A percentile compares a stretch with the other conserved stretches of the same genome.
These are phyloP conservation scores for Manis pentadactyla DNA, from an alignment of 2,797 vertebrate genomes.

Conservation along the genomic window DNA sequence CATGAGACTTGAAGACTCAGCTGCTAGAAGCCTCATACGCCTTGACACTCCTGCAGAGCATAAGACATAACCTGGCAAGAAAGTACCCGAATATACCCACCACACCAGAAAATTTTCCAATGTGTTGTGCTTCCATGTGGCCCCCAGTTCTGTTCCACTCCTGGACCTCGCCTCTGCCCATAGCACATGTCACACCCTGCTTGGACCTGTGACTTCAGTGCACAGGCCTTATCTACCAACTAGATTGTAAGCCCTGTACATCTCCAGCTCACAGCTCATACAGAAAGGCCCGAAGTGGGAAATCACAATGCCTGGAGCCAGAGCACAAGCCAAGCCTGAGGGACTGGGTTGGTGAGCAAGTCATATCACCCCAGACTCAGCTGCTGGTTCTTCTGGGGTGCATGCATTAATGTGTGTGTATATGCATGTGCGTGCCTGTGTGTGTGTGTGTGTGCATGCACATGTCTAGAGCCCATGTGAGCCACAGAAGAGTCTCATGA, in stretches of 20 bases:
- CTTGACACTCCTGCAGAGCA: neutral
- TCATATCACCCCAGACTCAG: neutral
- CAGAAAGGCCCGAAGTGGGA: neutral
- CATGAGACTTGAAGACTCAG: neutral
- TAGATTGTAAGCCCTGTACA: neutral
- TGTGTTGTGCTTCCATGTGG: neutral
- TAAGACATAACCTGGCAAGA: neutral
- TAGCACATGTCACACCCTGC: rapidly evolving
- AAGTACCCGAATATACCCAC: neutral
- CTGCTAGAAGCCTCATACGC: neutral
- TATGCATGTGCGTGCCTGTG: rapidly evolving
- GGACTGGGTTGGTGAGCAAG: neutral
- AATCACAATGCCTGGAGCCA: neutral
- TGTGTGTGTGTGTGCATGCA: rapidly evolving
- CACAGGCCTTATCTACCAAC: neutral
- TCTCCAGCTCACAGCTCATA: neutral
- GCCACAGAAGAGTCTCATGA: neutral
- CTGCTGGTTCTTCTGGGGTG: neutral
- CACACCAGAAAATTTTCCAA: neutral
- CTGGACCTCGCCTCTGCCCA: neutral
- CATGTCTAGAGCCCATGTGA: neutral
- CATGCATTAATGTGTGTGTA: neutral
- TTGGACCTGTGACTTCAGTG: neutral
- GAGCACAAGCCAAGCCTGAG: neutral
- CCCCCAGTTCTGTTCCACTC: neutral